Evolutionary conservation across 2,113 vertebrate genomes (phyloP), one percentile per base, ranked within the genome.

Genomic region (Pteropus alecto): DNA sequence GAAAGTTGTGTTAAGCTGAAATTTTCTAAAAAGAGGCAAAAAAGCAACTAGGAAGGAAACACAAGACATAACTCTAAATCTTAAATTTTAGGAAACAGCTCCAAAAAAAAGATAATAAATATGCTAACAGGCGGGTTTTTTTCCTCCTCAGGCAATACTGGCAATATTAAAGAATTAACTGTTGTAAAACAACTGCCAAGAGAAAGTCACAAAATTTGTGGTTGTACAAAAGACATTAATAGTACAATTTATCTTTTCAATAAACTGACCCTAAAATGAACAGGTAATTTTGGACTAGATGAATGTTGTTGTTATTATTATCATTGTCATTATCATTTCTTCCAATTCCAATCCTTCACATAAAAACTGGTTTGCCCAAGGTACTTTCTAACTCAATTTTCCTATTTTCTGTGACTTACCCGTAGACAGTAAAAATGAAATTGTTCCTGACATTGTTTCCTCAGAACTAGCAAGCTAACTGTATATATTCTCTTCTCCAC

Each of bases 21-120:
- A 15, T 73, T 94, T 87, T 83, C 19, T 90, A 12, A 84, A 84
- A 93, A 87, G 38, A 93, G 35, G 56, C 96, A 94, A 68, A 67
- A 82, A 67, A 48, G 43, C 30, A 70, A 92, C 63, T 9, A 84
- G n/a, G 18, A 89, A 79, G 24, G 61, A 78, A 89, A 73, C 28
- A 48, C 24, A 28, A 63, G 48, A 77, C 14, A 78, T n/a, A 84
- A 84, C 22, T 65, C n/a, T 78, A 93, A 83, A 93, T 81, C 48
- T 61, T 79, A 65, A 84, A 79, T 81, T 97, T 93, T 24, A 95
- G 54, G 33, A 92, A 93, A 56, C 3, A 82, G 21, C 5, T 94
- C 38, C 2, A 60, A 77, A 78, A 58, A 14, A 95, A 43, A 73
- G 19, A 68, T 65, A 86, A 94, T 0, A 92, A 35, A 73, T 67